Conservation (phyloP, 2,797 vertebrate species). For the Austrolebias charrua region DNA sequence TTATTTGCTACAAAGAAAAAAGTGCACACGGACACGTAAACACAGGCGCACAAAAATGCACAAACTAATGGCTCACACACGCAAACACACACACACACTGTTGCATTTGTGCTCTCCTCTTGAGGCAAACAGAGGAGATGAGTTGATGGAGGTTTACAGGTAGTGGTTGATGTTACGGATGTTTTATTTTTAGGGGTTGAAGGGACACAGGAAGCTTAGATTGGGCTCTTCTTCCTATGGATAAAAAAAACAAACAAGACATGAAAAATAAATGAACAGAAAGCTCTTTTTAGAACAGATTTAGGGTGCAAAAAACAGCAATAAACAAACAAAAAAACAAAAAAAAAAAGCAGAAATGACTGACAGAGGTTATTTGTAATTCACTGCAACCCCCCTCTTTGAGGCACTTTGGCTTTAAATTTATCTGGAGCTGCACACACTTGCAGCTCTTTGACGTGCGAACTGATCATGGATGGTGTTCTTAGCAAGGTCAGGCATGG, state of each 20-base stretch:
- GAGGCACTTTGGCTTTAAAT: conserved; percentile 45
- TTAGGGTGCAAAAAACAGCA: conserved; percentile 12
- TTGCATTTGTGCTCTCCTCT: conserved; percentile 35
- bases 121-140: conserved; percentile 44
- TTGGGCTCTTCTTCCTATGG: conserved; percentile 41
- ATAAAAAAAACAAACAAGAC: conserved; percentile 57
- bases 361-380: conserved; percentile 63
- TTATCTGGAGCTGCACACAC: conserved; percentile 17
- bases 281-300: conserved; percentile 51
- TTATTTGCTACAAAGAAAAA: conserved; percentile 47
- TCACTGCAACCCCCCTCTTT: conserved; percentile 38
- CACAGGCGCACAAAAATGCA: conserved; percentile 13
- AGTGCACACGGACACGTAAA: conserved; percentile 5
- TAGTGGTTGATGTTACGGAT: conserved; percentile 59
- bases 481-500: conserved; percentile 44
- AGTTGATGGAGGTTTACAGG: conserved; percentile 66
- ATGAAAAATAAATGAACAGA: conserved; percentile 74
- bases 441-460: conserved; percentile 47
- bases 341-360: conserved; percentile 62
- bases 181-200: conserved; percentile 63
- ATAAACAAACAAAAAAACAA: conserved; percentile 19
- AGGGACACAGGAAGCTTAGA: conserved; percentile 45
- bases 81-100: conserved; percentile 20
- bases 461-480: conserved; percentile 45
- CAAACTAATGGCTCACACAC: conserved; percentile 18